Evolutionary conservation across 1,140 invertebrate species (phyloP).

Genomic region (Chrysomallon squamiferum): DNA sequence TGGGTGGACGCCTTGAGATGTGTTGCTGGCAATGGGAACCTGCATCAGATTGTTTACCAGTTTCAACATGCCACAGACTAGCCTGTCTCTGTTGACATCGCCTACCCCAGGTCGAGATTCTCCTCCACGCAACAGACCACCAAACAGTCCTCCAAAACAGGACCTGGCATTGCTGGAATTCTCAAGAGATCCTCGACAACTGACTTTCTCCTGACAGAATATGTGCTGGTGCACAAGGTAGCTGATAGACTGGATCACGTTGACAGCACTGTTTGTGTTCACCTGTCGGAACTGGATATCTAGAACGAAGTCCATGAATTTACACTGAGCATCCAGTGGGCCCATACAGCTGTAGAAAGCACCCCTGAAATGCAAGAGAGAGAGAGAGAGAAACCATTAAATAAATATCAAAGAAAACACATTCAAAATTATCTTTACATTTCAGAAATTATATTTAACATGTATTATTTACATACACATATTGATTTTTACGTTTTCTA

Average conservation of each 20-base stretch:
- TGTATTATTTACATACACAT: no score
- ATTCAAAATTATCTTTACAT: no score
- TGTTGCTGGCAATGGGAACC: conserved; percentile 14
- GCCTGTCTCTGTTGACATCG: conserved; percentile 71
- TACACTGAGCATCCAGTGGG: conserved; percentile 83
- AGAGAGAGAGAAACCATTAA: conserved; percentile 2
- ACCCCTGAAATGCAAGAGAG: conserved; percentile 64
- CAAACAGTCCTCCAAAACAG: conserved; percentile 71
- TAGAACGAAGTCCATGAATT: conserved; percentile 73
- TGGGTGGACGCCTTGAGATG: neutral
- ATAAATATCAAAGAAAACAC: neutral
- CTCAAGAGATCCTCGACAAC: conserved; percentile 46
- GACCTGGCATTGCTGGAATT: conserved; percentile 61
- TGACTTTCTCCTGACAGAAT: conserved; percentile 68
- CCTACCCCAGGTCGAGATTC: conserved; percentile 66
- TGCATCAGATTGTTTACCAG: conserved; percentile 67
- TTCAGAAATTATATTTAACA: no score
- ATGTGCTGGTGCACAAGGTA: conserved; percentile 70
- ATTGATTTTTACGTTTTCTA: no score
- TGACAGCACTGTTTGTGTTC: conserved; percentile 76
- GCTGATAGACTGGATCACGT: conserved; percentile 77
- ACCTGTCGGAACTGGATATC: conserved; percentile 73
- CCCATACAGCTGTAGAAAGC: conserved; percentile 75
- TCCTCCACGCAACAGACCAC: conserved; percentile 72
- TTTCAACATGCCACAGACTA: conserved; percentile 75